Conservation (phyloP, 1,140 invertebrate species). For the Aphidius gifuensis region DNA sequence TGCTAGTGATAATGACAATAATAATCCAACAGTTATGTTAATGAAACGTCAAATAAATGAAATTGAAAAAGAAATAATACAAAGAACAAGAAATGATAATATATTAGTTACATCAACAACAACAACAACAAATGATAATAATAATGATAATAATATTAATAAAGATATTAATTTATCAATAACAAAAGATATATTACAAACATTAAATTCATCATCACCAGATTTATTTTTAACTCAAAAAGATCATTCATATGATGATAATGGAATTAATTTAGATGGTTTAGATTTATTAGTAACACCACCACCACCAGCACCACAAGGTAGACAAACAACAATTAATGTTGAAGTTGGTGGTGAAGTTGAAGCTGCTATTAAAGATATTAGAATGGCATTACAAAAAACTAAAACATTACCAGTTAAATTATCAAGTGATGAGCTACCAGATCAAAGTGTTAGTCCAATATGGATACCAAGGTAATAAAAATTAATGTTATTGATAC, state of each 20-base stretch:
- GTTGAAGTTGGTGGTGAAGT: constrained; percentile 53
- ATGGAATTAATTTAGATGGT: constrained; percentile 60
- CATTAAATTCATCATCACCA: constrained; percentile 47
- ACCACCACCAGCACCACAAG: constrained; percentile 66
- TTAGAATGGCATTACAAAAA: constrained; percentile 72
- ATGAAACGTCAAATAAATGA: constrained; percentile 74
- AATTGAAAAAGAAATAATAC: constrained; percentile 70
- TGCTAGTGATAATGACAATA: constrained; percentile 88
- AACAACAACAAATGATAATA: not conserved
- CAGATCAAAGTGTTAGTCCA: constrained; percentile 55
- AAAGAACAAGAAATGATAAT: constrained; percentile 54
- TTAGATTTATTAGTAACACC: constrained; percentile 67
- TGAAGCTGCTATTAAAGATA: constrained; percentile 78
- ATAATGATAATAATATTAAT: constrained; percentile 32
- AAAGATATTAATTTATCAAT: constrained; percentile 49
- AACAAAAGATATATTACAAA: constrained; percentile 47
- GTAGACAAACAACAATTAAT: constrained; percentile 50
- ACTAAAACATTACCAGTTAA: constrained; percentile 67
- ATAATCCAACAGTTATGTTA: constrained; percentile 68
- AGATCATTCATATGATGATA: constrained; percentile 51
- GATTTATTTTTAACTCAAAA: constrained; percentile 55
- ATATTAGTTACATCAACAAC: constrained; percentile 23
- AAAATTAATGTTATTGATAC: not conserved
- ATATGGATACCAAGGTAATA: constrained; percentile 67
- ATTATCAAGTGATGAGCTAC: constrained; percentile 47